Conservation (phyloP, 2,888 invertebrate genomes). For the Aricia artaxerxes region DNA sequence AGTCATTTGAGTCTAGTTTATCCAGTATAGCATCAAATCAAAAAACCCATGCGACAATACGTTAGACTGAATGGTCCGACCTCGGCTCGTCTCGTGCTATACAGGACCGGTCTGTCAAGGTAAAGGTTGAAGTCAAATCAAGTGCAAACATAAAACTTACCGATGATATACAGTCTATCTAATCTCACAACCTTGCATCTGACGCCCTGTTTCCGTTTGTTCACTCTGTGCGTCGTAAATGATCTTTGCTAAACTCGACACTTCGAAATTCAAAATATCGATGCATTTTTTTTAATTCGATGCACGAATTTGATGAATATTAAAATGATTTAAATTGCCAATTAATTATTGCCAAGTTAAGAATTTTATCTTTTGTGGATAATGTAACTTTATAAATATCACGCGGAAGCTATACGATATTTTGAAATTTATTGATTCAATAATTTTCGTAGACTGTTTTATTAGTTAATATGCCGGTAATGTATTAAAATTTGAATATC, state of each 20-base stretch:
- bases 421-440: not conserved
- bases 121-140: slow-evolving; percentile 53
- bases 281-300: not conserved
- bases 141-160: slow-evolving; percentile 35
- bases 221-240: not conserved
- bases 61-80: slow-evolving; percentile 26
- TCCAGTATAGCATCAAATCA: not conserved
- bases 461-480: not conserved
- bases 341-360: not conserved
- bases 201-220: slow-evolving; percentile 9
- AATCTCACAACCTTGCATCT: not conserved
- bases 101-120: slow-evolving; percentile 56
- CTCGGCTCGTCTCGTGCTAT: slow-evolving; percentile 30
- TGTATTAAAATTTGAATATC: not conserved
- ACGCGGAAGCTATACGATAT: not conserved
- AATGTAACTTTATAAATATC: not conserved
- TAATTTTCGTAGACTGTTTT: not conserved
- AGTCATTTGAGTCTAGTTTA: not conserved
- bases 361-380: not conserved
- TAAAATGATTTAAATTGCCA: not conserved
- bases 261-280: slow-evolving; percentile 10
- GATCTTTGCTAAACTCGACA: not conserved
- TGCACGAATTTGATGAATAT: not conserved
- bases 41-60: not conserved
- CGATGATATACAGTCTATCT: slow-evolving; percentile 7